A percentile compares a stretch with the other conserved stretches of the same genome.
Conservation (phyloP, 2,113 vertebrate species). For the Amphiprion ocellaris region DNA sequence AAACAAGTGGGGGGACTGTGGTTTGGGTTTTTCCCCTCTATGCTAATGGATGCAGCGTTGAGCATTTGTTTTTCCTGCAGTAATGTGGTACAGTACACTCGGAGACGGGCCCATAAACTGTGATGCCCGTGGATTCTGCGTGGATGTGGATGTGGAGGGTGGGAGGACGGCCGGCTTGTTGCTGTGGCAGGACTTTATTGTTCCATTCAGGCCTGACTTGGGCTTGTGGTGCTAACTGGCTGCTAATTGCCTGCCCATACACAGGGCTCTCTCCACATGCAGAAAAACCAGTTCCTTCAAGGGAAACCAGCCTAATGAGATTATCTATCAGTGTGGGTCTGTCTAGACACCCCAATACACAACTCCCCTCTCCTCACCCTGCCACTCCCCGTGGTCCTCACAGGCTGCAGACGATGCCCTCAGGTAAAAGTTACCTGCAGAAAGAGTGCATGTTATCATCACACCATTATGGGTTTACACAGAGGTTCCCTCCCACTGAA, state of each 20-base stretch:
- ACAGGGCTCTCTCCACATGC: conserved; percentile 69
- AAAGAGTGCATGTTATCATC: conserved; percentile 55
- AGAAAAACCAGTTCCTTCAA: conserved; percentile 76
- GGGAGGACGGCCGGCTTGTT: conserved; percentile 18
- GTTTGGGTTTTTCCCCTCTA: conserved; percentile 22
- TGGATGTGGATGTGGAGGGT: conserved; percentile 35
- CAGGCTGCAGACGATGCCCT: conserved; percentile 36
- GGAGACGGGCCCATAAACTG: conserved; percentile 5
- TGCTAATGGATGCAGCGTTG: conserved; percentile 46
- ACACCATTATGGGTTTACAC: conserved; percentile 81
- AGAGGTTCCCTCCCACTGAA: conserved; percentile 57
- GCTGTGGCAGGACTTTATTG: conserved; percentile 60
- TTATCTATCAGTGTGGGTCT: conserved; percentile 79
- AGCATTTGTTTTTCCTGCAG: conserved; percentile 47
- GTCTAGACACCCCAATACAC: conserved; percentile 86
- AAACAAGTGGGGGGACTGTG: conserved; percentile 4
- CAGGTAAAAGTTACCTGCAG: conserved; percentile 81
- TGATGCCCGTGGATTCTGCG: conserved; percentile 35
- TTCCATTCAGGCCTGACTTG: conserved; percentile 70
- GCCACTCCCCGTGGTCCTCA: neutral
- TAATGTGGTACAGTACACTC: conserved; percentile 11
- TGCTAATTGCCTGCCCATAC: conserved; percentile 79
- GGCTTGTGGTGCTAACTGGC: conserved; percentile 81
- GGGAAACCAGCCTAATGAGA: conserved; percentile 82
- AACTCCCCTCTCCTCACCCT: conserved; percentile 66